Base-by-base conservation (phyloP, 2,888 invertebrate genomes). In the Epinotia nisella region DNA sequence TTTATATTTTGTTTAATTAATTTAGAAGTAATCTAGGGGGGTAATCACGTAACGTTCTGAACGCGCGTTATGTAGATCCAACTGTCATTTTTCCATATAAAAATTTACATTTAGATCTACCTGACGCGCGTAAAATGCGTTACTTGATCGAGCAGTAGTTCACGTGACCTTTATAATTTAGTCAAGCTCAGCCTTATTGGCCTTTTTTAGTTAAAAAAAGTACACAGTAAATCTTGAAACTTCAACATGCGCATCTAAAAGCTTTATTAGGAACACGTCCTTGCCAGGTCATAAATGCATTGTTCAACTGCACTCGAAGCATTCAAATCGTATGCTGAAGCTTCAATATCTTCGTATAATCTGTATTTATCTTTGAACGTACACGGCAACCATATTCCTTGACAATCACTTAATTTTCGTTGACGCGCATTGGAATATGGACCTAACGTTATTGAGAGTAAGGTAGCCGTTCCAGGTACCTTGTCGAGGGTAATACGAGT, bases 301-400 rank as follows among this genome's bases (percentile, higher is more conserved):
- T 56, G 24, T 66, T 41, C 55, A 11, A 41, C 41, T 41, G 55
- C 55, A 56, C 55, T 66, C 39, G 56, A 56, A 66, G 21, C 41
- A 55, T 66, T 66, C 21, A 56, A 66, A 66, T 56, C 55, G 56
- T 56, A 66, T 66, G 55, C 66, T 56, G 39, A 56, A 66, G 24
- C 55, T 41, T 66, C 66, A 66, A 66, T 66, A 66, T 66, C 66
- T 66, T 56, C 39, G 39, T 66, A 66, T 66, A 55, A 66, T 66
- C 66, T 66, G 66, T 66, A 66, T 66, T 66, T 66, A 66, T 66
- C 55, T 66, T 56, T 66, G 41, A 66, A 53, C 24, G 55, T 53
- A 66, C 55, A 66, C 66, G 21, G 21, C 55, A 39, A 39, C 15
- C 2, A 56, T n/a, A 41, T 41, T 4, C 41, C 15, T 41, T 19